Evolutionary conservation across 2,113 vertebrate genomes (phyloP).

Genomic region (Phoenicopterus ruber): DNA sequence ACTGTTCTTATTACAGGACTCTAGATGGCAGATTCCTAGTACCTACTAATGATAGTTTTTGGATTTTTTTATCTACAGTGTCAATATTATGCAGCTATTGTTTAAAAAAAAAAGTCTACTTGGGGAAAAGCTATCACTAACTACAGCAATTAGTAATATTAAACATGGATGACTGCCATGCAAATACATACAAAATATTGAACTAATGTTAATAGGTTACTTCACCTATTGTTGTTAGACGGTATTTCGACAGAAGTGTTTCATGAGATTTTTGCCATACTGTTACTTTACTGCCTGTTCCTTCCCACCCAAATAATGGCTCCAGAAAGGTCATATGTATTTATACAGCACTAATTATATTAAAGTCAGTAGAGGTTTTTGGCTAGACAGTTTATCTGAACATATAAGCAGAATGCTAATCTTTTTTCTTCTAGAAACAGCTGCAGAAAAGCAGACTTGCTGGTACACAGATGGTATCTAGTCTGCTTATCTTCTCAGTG

Average conservation of each 20-base stretch:
- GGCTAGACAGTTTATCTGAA: constrained; percentile 23
- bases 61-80: not conserved
- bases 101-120: not conserved
- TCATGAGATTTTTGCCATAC: not conserved
- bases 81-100: not conserved
- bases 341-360: not conserved
- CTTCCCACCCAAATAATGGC: not conserved
- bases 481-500: constrained; percentile 56
- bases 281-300: not conserved
- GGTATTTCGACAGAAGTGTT: not conserved
- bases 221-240: not conserved
- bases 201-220: not conserved
- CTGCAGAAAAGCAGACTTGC: constrained; percentile 5
- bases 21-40: not conserved
- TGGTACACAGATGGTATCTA: constrained; percentile 46
- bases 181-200: constrained; percentile 3
- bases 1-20: not conserved
- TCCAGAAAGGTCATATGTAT: not conserved
- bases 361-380: not conserved
- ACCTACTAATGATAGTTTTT: not conserved
- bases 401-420: not conserved
- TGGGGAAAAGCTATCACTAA: not conserved
- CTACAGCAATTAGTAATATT: constrained; percentile 20
- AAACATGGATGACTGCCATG: constrained; percentile 4
- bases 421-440: constrained; percentile 2